Evolutionary conservation across 2,888 invertebrate species (phyloP), one percentile per base, ranked within the genome.

Genomic region (Encarsia formosa): DNA sequence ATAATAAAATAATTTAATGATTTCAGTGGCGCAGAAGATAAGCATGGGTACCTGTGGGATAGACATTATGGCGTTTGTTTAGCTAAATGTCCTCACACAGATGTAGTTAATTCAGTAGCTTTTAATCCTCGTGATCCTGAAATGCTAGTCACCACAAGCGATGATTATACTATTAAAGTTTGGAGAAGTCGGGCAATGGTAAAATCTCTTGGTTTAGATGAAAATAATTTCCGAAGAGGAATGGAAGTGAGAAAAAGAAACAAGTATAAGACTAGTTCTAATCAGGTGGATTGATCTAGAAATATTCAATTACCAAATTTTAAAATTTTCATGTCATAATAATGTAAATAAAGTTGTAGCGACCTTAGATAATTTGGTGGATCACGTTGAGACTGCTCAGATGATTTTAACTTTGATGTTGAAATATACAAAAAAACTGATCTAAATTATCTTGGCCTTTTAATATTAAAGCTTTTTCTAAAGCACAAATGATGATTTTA

Each of bases 61-160:
- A 78, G 90, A 45, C 88, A 89, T 67, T 91, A 90, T 67, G 88
- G 89, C 5, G 79, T 85, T 5, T 87, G 87, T 65, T 73, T 91
- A 54, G 83, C 84, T 0, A 86, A 85, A 65, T 85, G 85, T 61
- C 86, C 85, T 3, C 91, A 91, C 68, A 73, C 75, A 0, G 88
- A 89, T 71, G 88, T 90, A 8, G 91, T 91, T 0, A 91, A 90
- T 74, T 86, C 87, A 18, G 90, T 91, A 2, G 90, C 91, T 3
- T 90, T 91, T 68, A 90, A 89, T 75, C 88, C 90, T 1, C 77
- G 77, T 54, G 86, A 91, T 74, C 81, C 86, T 0, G 86, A 88
- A 74, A 87, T 89, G 84, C 75, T 91, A 24, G 84, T 91, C 6
- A 88, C 90, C 5, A 87, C 87, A 9, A 88, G 89, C 49, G 91